These are phyloP conservation scores for human DNA, from an alignment of 2,113 vertebrate genomes.

Conservation along the genomic window GRCh38 chr1:35886501-35887000, in stretches of 20 bases:
- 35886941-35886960: not conserved
- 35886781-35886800: not conserved
- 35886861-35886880: not conserved
- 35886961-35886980: not conserved
- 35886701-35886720: conserved; percentile 26
- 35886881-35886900: conserved; percentile 4
- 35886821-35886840: not conserved
- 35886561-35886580: conserved; percentile 34
- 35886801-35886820: not conserved
- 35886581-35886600: conserved; percentile 16
- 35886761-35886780: not conserved
- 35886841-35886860: not conserved
- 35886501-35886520: conserved; percentile 6
- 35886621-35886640: conserved; percentile 49
- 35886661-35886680: not conserved
- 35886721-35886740: conserved; percentile 20
- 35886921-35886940: not conserved
- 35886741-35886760: not conserved
- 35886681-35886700: not conserved
- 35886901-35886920: not conserved
- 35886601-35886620: not conserved
- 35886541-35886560: conserved; percentile 11
- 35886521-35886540: conserved; percentile 21
- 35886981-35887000: not conserved
- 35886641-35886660: not conserved